These are phyloP conservation scores for Pseudanteris insignis DNA, from an alignment of 2,888 invertebrate species.

Conservation along the genomic window DNA sequence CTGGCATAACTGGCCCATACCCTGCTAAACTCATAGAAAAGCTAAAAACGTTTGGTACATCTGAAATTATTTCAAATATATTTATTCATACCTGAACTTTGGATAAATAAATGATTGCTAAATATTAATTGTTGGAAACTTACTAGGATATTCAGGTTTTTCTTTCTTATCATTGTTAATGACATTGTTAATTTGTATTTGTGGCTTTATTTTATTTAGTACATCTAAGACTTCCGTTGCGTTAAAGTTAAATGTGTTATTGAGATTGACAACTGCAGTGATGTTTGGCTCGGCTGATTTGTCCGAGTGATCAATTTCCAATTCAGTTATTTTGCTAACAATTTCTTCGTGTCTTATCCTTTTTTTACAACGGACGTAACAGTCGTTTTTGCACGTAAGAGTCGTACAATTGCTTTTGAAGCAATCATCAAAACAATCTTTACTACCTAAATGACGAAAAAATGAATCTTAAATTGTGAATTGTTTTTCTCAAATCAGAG, in stretches of 20 bases:
- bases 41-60: constrained; percentile 9
- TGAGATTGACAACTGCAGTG: constrained; percentile 55
- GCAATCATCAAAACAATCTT: constrained; percentile 50
- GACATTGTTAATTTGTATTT: constrained; percentile 17
- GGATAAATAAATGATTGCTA: too few species aligned
- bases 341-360: constrained; percentile 52
- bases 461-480: too few species aligned
- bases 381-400: constrained; percentile 51
- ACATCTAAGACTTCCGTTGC: background rate
- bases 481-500: too few species aligned
- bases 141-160: background rate
- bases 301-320: constrained; percentile 47
- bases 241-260: constrained; percentile 41
- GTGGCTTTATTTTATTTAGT: constrained; percentile 1
- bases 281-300: constrained; percentile 47
- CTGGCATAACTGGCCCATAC: constrained; percentile 8
- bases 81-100: too few species aligned
- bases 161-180: constrained; percentile 38
- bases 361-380: constrained; percentile 53
- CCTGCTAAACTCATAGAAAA: constrained; percentile 19
- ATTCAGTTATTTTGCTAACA: constrained; percentile 50
- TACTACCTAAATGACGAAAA: constrained; percentile 4
- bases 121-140: too few species aligned
- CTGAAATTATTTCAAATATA: constrained; percentile 14
- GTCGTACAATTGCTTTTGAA: constrained; percentile 48